These are phyloP conservation scores for Rhingia rostrata DNA, from an alignment of 2,888 invertebrate genomes.

Conservation along the genomic window DNA sequence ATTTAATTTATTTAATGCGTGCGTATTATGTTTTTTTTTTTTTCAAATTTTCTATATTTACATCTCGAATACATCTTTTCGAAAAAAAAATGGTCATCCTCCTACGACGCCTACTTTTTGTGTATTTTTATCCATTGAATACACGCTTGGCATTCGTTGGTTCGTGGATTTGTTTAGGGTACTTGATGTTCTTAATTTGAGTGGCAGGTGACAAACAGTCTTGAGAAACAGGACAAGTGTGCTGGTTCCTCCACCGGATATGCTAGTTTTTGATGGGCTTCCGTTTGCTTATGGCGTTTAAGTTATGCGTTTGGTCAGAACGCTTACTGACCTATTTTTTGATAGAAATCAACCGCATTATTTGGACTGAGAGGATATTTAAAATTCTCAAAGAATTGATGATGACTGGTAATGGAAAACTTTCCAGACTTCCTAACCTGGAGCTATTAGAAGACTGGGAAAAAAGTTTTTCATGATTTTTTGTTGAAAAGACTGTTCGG, in stretches of 20 bases:
- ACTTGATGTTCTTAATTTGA: constrained; percentile 25
- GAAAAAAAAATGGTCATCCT: background rate
- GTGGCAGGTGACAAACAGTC: constrained; percentile 49
- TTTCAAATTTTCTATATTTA: constrained; percentile 17
- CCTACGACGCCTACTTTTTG: constrained; percentile 3
- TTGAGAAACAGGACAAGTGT: background rate
- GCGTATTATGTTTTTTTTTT: constrained; percentile 11
- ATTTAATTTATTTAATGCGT: constrained; percentile 35
- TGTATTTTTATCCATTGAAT: constrained; percentile 39
- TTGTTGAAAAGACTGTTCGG: background rate
- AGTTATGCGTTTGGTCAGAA: background rate
- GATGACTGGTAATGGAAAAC: constrained; percentile 21
- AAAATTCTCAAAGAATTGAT: background rate
- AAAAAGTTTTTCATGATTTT: constrained; percentile 13
- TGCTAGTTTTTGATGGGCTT: constrained; percentile 18
- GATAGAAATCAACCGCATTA: background rate
- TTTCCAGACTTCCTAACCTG: background rate
- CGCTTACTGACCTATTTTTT: background rate
- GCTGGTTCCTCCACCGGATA: background rate
- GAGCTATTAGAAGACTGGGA: background rate
- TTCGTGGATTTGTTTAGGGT: constrained; percentile 38
- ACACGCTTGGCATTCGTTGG: constrained; percentile 25
- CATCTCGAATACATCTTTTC: constrained; percentile 4
- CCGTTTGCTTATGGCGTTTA: constrained; percentile 32
- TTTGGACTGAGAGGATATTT: background rate